Percentiles rank a stretch among this genome's conserved stretches.
phyloP scores from a whole-genome alignment of 2,888 invertebrate species.

The Melanotus villosus region DNA sequence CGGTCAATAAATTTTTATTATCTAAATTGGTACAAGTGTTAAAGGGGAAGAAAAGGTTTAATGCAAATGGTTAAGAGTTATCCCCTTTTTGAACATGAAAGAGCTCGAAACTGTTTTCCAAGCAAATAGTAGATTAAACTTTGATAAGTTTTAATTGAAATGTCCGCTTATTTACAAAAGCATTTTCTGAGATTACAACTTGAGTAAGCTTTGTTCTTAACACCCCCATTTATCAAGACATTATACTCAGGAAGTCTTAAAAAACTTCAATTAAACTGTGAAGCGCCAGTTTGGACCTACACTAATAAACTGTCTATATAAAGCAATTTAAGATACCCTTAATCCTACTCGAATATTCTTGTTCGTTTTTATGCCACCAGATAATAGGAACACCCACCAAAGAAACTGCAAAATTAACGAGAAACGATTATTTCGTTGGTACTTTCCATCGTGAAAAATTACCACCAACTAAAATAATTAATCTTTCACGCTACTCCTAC shows the following conservation, averaged over 20 bases:
- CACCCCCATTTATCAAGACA: conserved; percentile 25
- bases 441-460: conserved; percentile 10
- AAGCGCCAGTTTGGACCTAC: conserved; percentile 8
- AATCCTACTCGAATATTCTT: conserved; percentile 7
- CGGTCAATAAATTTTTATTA: conserved; percentile 19
- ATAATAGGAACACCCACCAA: neutral
- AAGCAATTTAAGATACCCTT: conserved; percentile 4
- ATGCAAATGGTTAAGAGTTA: neutral
- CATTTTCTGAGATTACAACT: conserved; percentile 24
- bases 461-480: conserved; percentile 3
- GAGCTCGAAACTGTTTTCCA: conserved; percentile 17
- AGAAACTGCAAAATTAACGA: conserved; percentile 19
- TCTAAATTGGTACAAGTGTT: conserved; percentile 21
- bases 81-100: neutral
- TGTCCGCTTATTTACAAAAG: conserved; percentile 28
- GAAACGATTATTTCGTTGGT: conserved; percentile 8
- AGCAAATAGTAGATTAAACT: conserved; percentile 27
- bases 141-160: conserved; percentile 32
- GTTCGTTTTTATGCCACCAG: conserved; percentile 1
- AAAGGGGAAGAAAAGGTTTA: conserved; percentile 8
- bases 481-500: neutral
- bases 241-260: conserved; percentile 8
- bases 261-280: conserved; percentile 25
- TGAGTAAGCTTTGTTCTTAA: conserved; percentile 24
- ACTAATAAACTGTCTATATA: conserved; percentile 16